Conservation (phyloP, 2,113 vertebrate genomes). For the Cacatua alba region DNA sequence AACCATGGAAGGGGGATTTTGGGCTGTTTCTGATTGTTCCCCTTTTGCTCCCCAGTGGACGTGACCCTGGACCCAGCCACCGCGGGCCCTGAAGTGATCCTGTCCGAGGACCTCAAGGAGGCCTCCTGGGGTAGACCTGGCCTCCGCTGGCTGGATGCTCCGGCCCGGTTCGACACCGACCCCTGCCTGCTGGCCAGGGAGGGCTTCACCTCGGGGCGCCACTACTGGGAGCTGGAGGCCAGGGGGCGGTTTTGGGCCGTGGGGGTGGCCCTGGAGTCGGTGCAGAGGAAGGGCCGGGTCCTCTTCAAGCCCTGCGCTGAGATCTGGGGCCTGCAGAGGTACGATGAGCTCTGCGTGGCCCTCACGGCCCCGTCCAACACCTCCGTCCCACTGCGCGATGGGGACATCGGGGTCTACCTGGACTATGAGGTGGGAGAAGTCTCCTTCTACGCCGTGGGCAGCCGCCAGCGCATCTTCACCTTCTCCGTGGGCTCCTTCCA, state of each 20-base stretch:
- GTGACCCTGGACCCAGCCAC: conserved; percentile 47
- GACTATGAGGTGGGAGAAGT: conserved; percentile 16
- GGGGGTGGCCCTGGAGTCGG: background rate
- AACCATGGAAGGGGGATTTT: background rate
- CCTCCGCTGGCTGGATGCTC: rapidly evolving
- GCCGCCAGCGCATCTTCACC: background rate
- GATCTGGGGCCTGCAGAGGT: conserved; percentile 37
- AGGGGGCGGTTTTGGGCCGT: conserved; percentile 8
- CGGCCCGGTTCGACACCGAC: background rate
- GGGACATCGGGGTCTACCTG: conserved; percentile 23
- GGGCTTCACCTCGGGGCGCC: conserved; percentile 37
- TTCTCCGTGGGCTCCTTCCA: conserved; percentile 9
- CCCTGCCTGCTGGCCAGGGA: background rate
- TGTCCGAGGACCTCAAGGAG: conserved; percentile 16
- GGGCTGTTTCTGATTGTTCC: rapidly evolving
- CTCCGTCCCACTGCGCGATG: background rate
- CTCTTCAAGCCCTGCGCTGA: background rate
- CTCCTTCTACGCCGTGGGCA: background rate
- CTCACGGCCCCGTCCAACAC: conserved; percentile 37
- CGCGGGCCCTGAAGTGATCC: conserved; percentile 21
- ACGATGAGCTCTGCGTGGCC: conserved; percentile 14
- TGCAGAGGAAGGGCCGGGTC: conserved; percentile 4
- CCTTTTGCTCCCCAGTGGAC: background rate
- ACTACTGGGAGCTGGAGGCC: conserved; percentile 55
- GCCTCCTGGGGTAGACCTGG: conserved; percentile 5